phyloP scores from a whole-genome alignment of 2,113 vertebrate genomes.

The Cyprinodon brontotheroides region DNA sequence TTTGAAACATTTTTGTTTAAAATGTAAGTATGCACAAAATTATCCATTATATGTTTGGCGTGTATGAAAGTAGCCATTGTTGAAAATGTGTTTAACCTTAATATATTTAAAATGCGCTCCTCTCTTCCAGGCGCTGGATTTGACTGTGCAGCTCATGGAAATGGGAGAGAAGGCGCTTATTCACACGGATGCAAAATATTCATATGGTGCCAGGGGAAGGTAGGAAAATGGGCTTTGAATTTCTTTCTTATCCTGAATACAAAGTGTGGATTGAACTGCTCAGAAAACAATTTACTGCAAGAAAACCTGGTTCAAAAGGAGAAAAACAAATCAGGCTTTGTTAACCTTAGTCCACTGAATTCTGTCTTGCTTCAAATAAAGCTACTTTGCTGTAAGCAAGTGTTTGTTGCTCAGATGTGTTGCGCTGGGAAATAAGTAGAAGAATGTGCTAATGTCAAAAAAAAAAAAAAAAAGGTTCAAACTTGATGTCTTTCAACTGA shows the following conservation, averaged over 20 bases:
- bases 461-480: background rate
- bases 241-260: too few relatives aligned
- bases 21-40: too few relatives aligned
- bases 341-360: background rate
- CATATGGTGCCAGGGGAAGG: constrained; percentile 90
- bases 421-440: background rate
- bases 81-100: background rate
- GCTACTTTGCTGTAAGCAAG: background rate
- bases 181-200: constrained; percentile 87
- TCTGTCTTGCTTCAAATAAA: background rate
- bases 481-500: background rate
- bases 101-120: background rate
- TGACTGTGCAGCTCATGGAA: constrained; percentile 91
- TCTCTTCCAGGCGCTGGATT: constrained; percentile 86
- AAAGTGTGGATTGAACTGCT: background rate
- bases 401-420: background rate
- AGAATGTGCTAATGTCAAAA: background rate
- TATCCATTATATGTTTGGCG: background rate
- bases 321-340: background rate
- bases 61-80: background rate
- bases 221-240: constrained; percentile 47
- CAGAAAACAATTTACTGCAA: background rate
- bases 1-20: too few relatives aligned
- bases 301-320: background rate
- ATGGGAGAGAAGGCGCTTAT: constrained; percentile 87